Percentiles rank a stretch among this genome's conserved stretches.
Conservation (phyloP, 92 coral and sea anemone species). For the Pocillopora meandrina region DNA sequence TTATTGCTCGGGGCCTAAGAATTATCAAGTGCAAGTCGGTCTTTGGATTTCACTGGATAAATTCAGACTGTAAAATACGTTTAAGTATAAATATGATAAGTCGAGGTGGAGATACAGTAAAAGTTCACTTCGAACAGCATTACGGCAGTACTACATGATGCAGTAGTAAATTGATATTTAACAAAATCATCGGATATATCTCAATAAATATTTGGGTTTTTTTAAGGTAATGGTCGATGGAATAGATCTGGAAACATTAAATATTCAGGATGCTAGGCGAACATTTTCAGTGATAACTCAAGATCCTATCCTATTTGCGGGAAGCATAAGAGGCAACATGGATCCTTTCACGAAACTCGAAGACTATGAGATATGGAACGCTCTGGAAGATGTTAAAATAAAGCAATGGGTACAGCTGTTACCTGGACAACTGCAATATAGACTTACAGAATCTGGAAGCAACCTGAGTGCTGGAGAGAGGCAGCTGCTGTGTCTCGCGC, state of each 20-base stretch:
- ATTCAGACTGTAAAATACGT: too few relatives aligned
- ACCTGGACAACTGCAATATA: slow-evolving; percentile 37
- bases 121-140: too few relatives aligned
- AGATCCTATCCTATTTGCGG: slow-evolving; percentile 59
- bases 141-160: too few relatives aligned
- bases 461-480: slow-evolving; percentile 57
- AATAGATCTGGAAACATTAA: slow-evolving; percentile 31
- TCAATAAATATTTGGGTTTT: not conserved
- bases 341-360: slow-evolving; percentile 54
- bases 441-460: slow-evolving; percentile 45
- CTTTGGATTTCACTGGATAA: too few relatives aligned
- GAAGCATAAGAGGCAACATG: slow-evolving; percentile 52
- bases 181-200: too few relatives aligned
- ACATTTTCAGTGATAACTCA: slow-evolving; percentile 70
- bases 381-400: slow-evolving; percentile 53
- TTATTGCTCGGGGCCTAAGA: too few relatives aligned
- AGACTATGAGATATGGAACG: slow-evolving; percentile 60
- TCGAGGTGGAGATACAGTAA: too few relatives aligned
- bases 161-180: too few relatives aligned
- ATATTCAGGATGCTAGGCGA: slow-evolving; percentile 49
- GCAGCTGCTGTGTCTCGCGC: slow-evolving; percentile 51
- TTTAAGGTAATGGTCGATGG: slow-evolving; percentile 52
- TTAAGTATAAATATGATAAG: too few relatives aligned
- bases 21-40: too few relatives aligned
- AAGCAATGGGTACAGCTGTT: slow-evolving; percentile 35